Conservation (phyloP, 2,888 invertebrate species). For the Agelastica alni region DNA sequence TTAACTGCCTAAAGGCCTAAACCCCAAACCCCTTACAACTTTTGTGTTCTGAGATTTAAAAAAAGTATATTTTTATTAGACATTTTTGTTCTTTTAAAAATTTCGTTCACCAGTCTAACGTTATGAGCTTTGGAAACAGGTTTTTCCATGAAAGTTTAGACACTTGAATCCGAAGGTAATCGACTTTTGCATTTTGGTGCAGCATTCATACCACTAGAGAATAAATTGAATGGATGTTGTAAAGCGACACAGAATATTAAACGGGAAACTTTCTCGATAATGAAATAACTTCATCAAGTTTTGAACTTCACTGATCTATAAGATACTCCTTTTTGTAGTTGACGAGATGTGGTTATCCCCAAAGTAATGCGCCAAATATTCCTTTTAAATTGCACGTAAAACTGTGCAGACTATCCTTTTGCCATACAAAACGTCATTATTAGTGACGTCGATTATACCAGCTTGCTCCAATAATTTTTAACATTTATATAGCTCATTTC, state of each 20-base stretch:
- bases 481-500: no score
- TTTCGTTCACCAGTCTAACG: constrained; percentile 13
- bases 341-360: constrained; percentile 34
- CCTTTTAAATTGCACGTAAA: constrained; percentile 34
- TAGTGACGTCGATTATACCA: no score
- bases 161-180: constrained; percentile 26
- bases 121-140: constrained; percentile 9
- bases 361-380: constrained; percentile 34
- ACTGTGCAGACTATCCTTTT: no score
- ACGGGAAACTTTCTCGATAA: constrained; percentile 40
- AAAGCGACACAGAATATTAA: constrained; percentile 40
- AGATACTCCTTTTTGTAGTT: constrained; percentile 35
- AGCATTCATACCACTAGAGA: constrained; percentile 26
- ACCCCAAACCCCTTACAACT: no score
- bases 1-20: no score
- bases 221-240: constrained; percentile 29
- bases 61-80: no score
- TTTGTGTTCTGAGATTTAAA: no score
- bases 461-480: no score
- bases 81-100: constrained; percentile 6
- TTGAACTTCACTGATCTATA: constrained; percentile 36
- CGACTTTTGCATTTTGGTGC: constrained; percentile 28
- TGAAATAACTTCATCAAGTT: constrained; percentile 44
- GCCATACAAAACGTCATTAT: no score
- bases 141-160: constrained; percentile 25